Evolutionary conservation across 2,888 invertebrate genomes (phyloP), one percentile per base, ranked within the genome.

Genomic region (Temnothorax rugatulus): DNA sequence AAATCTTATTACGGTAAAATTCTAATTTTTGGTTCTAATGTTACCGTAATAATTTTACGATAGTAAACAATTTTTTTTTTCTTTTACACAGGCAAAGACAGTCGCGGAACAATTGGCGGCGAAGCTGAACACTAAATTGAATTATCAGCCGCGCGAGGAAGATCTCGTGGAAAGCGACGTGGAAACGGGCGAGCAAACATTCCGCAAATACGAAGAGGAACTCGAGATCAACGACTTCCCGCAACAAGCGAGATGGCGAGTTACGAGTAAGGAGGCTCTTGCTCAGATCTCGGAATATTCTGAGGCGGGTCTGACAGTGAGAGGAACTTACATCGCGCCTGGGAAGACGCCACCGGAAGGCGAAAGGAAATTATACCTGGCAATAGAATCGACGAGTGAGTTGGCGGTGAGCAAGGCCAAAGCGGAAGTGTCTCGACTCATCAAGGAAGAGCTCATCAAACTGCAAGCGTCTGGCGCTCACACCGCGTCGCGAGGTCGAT

Each of bases 171-270:
- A 96, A 74, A 97, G 97, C 76, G 97, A 97, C 89, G 96, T 96
- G 92, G 96, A 96, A 90, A 96, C 96, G 52, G 95, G 96, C 54
- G 96, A 96, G 92, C 96, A 96, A 93, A 96, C 97, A 21, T 98
- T 98, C 96, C 96, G 97, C 86, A 98, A 99, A 93, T 99, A 99
- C 95, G 99, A 99, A 95, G 99, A 99, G 91, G 99, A 99, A 94
- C 96, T 99, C 90, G 99, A 99, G 95, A 99, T 99, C 93, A 99
- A 99, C 94, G 99, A 99, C 95, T 99, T 99, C 95, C 99, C 99
- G 44, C 99, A 99, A 93, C 99, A 99, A 94, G 99, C 99, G 0
- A 96, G 99, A 84, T 99, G 99, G 99, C 96, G 99, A 90, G 99
- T 99, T 83, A 99, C 99, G 7, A 99, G 98, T 89, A 99, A 99